Base-by-base conservation (phyloP, 2,113 vertebrate genomes). In the Talpa occidentalis region DNA sequence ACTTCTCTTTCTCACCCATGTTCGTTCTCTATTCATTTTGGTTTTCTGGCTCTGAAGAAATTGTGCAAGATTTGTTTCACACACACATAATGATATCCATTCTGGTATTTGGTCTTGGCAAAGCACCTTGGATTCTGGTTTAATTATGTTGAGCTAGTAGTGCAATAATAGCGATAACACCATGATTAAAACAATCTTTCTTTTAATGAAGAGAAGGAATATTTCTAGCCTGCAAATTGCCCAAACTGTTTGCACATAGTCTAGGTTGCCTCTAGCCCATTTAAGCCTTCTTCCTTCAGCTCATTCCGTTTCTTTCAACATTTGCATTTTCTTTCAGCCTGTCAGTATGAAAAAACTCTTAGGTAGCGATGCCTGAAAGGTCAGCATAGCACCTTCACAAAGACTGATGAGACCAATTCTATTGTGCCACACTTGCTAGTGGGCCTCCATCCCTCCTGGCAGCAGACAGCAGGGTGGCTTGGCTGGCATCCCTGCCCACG, bases 321-420 rank as follows among this genome's bases (percentile, higher is more conserved):
- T 83, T 94, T 97, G 91, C 95, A 85, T 96, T 94, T 96, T 76
- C 76, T 92, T 93, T 78, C 80, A 74, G 56, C 80, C 88, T 94
- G 84, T 95, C 96, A 95, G 90, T 56, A 67, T 94, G 96, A 94
- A 90, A 96, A 93, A 82, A 1, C 93, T 88, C 87, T 88, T 56
- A 35, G 1, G 88, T 32, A 35, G 94, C 19, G 15, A 86, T 19
- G 84, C 84, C 90, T 97, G 85, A 94, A 95, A 96, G 93, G 94
- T 95, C 96, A 95, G 74, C 17, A 6, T 52, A 4, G 72, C 42
- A 42, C 87, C 70, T 35, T 94, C 67, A 59, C 81, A 44, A 90
- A 95, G 92, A 88, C 96, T 2, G 72, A 95, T 85, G 90, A 90
- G 90, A n/a, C 80, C 35, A 16, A 87, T 93, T 80, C 47, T 93